Evolutionary conservation across 2,797 vertebrate genomes (phyloP), one percentile per base, ranked within the genome.

Genomic region (Setipinna tenuifilis): DNA sequence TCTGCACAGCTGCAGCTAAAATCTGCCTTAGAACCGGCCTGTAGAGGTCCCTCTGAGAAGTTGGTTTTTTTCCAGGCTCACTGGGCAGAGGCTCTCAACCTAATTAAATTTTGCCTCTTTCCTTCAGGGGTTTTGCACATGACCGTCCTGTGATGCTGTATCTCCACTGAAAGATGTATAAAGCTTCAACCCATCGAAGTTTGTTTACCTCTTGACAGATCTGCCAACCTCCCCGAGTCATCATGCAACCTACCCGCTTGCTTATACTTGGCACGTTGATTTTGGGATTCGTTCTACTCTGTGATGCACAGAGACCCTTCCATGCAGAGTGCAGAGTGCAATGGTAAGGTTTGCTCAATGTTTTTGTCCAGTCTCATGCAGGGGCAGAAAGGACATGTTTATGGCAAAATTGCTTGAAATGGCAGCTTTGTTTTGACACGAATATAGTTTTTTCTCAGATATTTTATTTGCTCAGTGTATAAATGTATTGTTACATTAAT

Each of bases 301-400:
- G 90, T 28, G 57, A 50, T 12, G 86, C 89, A 0, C 50, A 54
- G 50, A 94, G 94, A 84, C 94, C 94, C 54, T 88, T 96, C 2
- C 95, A 96, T 82, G 95, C 95, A n/a, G 92, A 95, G 83, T 96
- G 95, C 91, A 95, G 93, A 92, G 95, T 96, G 19, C 91, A 94
- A 88, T 96, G 95, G 95, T 96, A 93, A 46, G 87, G 3, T 80
- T 9, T 82, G 0, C 58, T 19, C 6, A 31, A 31, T 85, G 9
- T 62, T 6, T 85, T 4, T 16, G 25, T 81, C 21, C 82, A 6
- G 46, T 81, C 31, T 17, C n/a, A 28, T 50, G 1, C 31, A 68
- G 17, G 19, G 58, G 19, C 58, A 28, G 23, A 9, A 31, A 71
- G 0, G 65, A 12, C 12, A 31, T 35, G 25, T 68, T 68, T 14